Base-by-base conservation (phyloP, 2,797 vertebrate genomes). In the Neosilurus hyrtlii region DNA sequence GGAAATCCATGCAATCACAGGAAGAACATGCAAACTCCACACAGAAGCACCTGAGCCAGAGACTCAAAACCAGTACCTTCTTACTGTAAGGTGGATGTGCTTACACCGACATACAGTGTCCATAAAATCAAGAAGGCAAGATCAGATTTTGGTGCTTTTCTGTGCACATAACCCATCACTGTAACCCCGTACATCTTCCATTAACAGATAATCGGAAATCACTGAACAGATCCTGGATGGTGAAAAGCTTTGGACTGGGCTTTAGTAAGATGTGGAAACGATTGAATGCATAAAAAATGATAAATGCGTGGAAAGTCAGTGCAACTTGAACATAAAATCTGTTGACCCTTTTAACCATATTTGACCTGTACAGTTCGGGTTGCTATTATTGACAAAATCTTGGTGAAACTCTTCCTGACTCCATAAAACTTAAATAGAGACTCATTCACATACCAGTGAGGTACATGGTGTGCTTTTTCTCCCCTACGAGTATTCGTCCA, bases 371-470 rank as follows among this genome's bases (percentile, higher is more conserved):
- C 54, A 6, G 3, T 14, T 75, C 4, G 54, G 24, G 68, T 80
- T 73, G 76, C 77, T 56, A 76, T 81, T 84, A 67, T 68, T 68
- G 63, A 76, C 76, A 80, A 76, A 30, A 75, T 83, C 75, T 84
- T 79, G 9, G 78, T 76, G 66, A n/a, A 59, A 26, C 59, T 81
- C 72, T 37, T 57, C 22, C 56, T 51, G 6, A 81, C 72, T 83
- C 74, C 74, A 82, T 59, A 79, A 83, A 62, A 54, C 35, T 51
- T 18, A 71, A 74, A 70, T 79, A 54, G 59, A 59, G 81, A 24
- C 68, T 85, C 51, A 79, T 86, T 86, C 68, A 66, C 71, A 85
- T 77, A 83, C 70, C 71, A 79, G 72, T 80, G 61, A 81, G 74
- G 81, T 83, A 75, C 83, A 83, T 52, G 20, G 15, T 62, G 73